These are phyloP conservation scores for Dromaius novaehollandiae DNA, from an alignment of 2,113 vertebrate species.

Conservation along the genomic window DNA sequence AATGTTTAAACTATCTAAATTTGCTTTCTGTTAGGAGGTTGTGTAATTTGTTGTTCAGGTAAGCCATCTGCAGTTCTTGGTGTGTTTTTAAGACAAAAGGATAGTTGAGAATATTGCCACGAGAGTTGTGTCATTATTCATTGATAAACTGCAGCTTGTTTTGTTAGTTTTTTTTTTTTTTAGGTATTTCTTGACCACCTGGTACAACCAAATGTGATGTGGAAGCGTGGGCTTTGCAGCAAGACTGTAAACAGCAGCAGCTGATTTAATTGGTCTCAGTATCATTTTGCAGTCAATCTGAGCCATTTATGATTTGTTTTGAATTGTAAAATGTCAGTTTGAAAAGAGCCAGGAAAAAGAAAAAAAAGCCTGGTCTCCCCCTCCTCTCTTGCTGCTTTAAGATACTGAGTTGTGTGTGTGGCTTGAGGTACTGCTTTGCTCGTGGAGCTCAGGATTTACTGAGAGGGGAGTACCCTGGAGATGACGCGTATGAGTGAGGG, in stretches of 20 bases:
- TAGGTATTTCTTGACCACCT: background rate
- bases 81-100: background rate
- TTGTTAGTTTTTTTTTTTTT: background rate
- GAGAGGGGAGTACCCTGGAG: background rate
- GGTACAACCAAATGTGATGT: background rate
- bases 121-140: background rate
- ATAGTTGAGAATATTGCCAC: background rate
- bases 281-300: background rate
- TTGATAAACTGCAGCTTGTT: background rate
- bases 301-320: background rate
- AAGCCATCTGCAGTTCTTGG: background rate
- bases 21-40: background rate
- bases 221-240: background rate
- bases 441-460: background rate
- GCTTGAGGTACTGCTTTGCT: background rate
- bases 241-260: background rate
- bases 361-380: background rate
- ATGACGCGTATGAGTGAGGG: background rate
- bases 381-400: background rate
- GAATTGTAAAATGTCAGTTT: background rate
- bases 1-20: background rate
- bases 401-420: fast-evolving
- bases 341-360: no score
- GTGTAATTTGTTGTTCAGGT: background rate
- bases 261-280: background rate